Evolutionary conservation across 2,888 invertebrate genomes (phyloP), one percentile per base, ranked within the genome.

Genomic region (Frankliniella intonsa): DNA sequence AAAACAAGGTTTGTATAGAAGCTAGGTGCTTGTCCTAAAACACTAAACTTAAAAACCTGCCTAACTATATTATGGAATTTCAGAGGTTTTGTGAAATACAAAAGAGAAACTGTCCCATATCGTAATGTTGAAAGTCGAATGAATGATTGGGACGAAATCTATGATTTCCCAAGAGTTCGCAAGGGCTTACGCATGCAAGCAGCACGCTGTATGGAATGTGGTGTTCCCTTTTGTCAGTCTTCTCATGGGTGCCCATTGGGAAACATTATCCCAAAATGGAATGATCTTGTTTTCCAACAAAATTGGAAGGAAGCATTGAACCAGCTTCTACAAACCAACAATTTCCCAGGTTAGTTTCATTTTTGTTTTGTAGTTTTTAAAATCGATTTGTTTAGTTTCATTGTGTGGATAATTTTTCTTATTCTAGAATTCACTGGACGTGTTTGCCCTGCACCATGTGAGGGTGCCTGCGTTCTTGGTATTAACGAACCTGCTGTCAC

Each of bases 251-350:
- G 99, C 87, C 99, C 99, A 0, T 91, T 99, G 69, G 98, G 98
- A 55, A 99, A 99, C 88, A 97, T 99, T 85, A 97, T 99, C 85
- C 99, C 99, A 82, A 98, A 98, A 89, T 99, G 98, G 98, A 99
- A 99, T 89, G 97, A 98, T 87, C 92, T 99, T 27, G 92, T 99
- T n/a, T 99, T 95, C 90, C 92, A 94, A 86, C 94, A 93, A 81
- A 95, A 97, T 87, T 99, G 99, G 99, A 92, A 92, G 84, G 96
- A 97, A 88, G 99, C 99, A 25, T 90, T 99, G 10, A 92, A 94
- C 83, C 97, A 98, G 85, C 90, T 99, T 82, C 88, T 97, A 85
- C 99, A 99, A 89, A 99, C 99, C 0, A 99, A 99, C 87, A 99
- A 99, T 88, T 99, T 99, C 90, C 99, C 99, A n/a, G 94, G 89